phyloP scores from a whole-genome alignment of 2,888 invertebrate genomes.

The Amphipyra berbera region DNA sequence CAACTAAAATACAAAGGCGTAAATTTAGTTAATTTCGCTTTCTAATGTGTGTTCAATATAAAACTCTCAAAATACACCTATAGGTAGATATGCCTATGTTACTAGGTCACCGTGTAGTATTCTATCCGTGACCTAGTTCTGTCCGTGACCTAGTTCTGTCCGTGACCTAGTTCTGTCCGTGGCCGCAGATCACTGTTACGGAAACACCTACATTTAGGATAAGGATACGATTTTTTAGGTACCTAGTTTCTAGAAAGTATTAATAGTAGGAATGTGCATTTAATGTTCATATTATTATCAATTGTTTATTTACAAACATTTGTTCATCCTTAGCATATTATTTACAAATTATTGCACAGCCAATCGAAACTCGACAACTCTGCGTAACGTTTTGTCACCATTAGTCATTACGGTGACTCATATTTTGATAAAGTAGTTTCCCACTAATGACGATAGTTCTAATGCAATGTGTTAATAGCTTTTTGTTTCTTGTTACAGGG shows the following conservation, averaged over 20 bases:
- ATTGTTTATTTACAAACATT: too few relatives aligned
- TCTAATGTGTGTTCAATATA: background rate
- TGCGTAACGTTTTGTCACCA: constrained; percentile 14
- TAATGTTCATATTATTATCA: too few relatives aligned
- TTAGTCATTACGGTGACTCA: constrained; percentile 34
- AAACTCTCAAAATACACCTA: background rate
- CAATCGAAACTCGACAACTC: background rate
- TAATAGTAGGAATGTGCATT: too few relatives aligned
- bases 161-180: constrained; percentile 18
- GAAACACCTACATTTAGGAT: background rate
- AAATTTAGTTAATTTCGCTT: too few relatives aligned
- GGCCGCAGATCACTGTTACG: background rate
- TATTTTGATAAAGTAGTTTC: background rate
- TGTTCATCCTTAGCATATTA: too few relatives aligned
- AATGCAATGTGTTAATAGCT: constrained; percentile 15
- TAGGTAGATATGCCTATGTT: background rate
- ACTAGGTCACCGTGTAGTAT: constrained; percentile 32
- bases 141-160: constrained; percentile 19
- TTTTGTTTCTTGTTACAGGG: constrained; percentile 59
- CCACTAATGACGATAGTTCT: background rate
- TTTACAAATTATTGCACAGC: too few relatives aligned
- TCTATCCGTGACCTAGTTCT: constrained; percentile 38
- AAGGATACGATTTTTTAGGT: too few relatives aligned
- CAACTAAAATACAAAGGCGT: too few relatives aligned
- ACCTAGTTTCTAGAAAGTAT: too few relatives aligned